Percentiles rank a stretch among this genome's conserved stretches.
phyloP scores from a whole-genome alignment of 2,888 invertebrate species.

The Orthonychiurus folsomi region DNA sequence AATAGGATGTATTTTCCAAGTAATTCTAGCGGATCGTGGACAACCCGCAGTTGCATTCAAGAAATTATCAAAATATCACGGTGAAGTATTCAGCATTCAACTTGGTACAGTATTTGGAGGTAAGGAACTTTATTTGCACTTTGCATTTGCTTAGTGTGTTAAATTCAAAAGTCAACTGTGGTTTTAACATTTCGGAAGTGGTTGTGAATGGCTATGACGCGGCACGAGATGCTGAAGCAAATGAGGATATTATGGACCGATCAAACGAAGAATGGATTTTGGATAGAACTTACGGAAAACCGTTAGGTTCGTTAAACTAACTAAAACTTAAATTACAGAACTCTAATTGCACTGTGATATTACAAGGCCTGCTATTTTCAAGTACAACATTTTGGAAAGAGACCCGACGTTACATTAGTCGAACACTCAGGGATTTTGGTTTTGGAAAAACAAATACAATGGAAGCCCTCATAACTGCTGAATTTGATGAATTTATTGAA shows the following conservation, averaged over 20 bases:
- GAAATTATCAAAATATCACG: background rate
- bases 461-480: constrained; percentile 19
- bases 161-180: no score
- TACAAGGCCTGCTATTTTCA: background rate
- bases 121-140: background rate
- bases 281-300: constrained; percentile 22
- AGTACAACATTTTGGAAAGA: constrained; percentile 19
- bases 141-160: background rate
- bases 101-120: background rate
- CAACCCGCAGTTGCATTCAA: constrained; percentile 3
- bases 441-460: constrained; percentile 24
- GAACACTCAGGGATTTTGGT: constrained; percentile 22
- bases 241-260: constrained; percentile 21
- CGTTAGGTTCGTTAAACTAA: constrained; percentile 14
- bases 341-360: no score
- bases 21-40: background rate
- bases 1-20: constrained; percentile 3
- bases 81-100: constrained; percentile 4
- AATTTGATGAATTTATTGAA: constrained; percentile 13
- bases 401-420: constrained; percentile 22
- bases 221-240: constrained; percentile 16
- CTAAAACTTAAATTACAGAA: no score
- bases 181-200: constrained; percentile 14
- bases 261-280: constrained; percentile 16
- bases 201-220: constrained; percentile 21